Evolutionary conservation across 2,797 vertebrate genomes (phyloP).

Genomic region (Argyrosomus regius): DNA sequence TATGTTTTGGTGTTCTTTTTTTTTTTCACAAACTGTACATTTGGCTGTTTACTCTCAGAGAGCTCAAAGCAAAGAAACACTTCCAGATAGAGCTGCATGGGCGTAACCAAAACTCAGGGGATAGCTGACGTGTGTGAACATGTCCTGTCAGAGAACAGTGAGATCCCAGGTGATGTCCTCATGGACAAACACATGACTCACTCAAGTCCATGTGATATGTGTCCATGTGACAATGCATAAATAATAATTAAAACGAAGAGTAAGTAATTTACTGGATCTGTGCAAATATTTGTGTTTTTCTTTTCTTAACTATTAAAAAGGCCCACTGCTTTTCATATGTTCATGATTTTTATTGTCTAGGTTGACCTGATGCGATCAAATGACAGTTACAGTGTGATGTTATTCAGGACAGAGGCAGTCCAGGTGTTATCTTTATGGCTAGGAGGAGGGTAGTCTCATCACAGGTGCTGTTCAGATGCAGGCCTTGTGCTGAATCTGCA

Average conservation of each 20-base stretch:
- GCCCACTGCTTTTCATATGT: not conserved
- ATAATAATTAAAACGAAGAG: slow-evolving; percentile 20
- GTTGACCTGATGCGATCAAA: not conserved
- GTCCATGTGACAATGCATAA: slow-evolving; percentile 34
- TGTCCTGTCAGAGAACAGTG: slow-evolving; percentile 61
- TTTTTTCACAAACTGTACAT: slow-evolving; percentile 42
- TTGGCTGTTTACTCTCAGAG: slow-evolving; percentile 57
- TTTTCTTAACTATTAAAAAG: not conserved
- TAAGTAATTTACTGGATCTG: not conserved
- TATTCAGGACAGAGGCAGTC: slow-evolving; percentile 23
- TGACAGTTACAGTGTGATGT: slow-evolving; percentile 28
- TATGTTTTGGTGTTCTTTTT: slow-evolving; percentile 32
- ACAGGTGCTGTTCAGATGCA: slow-evolving; percentile 49
- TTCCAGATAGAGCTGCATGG: slow-evolving; percentile 60
- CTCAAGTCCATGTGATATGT: slow-evolving; percentile 37
- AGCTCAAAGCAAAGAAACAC: slow-evolving; percentile 49
- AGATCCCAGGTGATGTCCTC: slow-evolving; percentile 72
- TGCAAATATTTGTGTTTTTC: not conserved
- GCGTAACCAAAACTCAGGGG: slow-evolving; percentile 65
- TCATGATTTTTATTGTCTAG: not conserved
- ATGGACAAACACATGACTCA: slow-evolving; percentile 78
- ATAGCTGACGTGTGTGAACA: slow-evolving; percentile 71
- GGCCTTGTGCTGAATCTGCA: slow-evolving; percentile 22
- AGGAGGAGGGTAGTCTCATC: slow-evolving; percentile 32
- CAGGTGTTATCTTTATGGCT: slow-evolving; percentile 61